Percentiles rank a stretch among this genome's conserved stretches.
phyloP scores from a whole-genome alignment of 2,888 invertebrate genomes.

The Cephus spinipes region DNA sequence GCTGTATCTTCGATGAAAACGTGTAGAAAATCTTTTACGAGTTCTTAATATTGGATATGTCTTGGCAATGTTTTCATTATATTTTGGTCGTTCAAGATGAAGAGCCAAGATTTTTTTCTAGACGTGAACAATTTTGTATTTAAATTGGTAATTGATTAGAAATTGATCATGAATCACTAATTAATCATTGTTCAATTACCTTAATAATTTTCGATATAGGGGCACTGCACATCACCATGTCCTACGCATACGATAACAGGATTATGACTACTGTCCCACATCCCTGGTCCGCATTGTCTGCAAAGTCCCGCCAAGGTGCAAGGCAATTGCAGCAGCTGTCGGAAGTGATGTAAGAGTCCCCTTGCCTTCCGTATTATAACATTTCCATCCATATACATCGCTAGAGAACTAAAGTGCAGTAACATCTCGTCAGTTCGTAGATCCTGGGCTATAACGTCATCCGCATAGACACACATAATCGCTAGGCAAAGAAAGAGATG shows the following conservation, averaged over 20 bases:
- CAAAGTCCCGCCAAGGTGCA: constrained; percentile 91
- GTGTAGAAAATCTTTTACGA: not conserved
- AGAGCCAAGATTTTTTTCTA: not conserved
- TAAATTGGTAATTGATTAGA: not conserved
- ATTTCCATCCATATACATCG: constrained; percentile 97
- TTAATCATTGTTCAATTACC: not conserved
- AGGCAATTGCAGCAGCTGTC: constrained; percentile 87
- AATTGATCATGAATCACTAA: not conserved
- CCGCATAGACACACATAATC: constrained; percentile 92
- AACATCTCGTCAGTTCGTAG: constrained; percentile 95
- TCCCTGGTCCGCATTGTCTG: constrained; percentile 90
- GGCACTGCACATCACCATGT: constrained; percentile 73
- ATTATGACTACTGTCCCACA: constrained; percentile 94
- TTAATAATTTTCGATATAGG: constrained; percentile 54
- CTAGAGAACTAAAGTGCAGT: constrained; percentile 93
- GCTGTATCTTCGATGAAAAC: not conserved
- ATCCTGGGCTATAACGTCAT: constrained; percentile 92
- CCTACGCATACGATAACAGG: constrained; percentile 88
- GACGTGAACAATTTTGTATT: not conserved
- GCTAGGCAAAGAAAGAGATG: constrained; percentile 94
- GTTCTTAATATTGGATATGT: not conserved
- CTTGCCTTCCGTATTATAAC: constrained; percentile 91
- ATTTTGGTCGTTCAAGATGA: not conserved
- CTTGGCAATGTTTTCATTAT: not conserved
- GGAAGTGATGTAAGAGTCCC: constrained; percentile 90